Conservation (phyloP, 2,888 invertebrate genomes). For the Parelbella ahira region DNA sequence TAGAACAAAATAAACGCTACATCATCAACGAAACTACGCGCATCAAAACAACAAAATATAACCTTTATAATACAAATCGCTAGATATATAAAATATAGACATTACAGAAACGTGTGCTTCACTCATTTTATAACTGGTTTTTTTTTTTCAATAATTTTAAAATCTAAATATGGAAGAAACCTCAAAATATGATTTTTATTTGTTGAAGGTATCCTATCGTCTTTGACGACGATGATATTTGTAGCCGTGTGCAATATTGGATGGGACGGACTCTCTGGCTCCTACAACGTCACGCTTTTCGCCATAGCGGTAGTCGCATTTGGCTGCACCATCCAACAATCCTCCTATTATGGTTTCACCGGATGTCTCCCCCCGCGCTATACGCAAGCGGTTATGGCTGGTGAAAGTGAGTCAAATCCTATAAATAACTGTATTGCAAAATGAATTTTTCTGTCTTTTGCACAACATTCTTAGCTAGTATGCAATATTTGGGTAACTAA, state of each 20-base stretch:
- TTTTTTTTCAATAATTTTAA: too few species aligned
- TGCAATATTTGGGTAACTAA: too few species aligned
- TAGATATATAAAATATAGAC: too few species aligned
- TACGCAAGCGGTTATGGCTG: conserved; percentile 97
- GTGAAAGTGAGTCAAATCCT: conserved; percentile 86
- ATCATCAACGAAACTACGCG: too few species aligned
- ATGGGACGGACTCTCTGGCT: conserved; percentile 89
- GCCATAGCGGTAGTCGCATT: conserved; percentile 93
- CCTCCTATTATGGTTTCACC: conserved; percentile 96
- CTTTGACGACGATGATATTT: conserved; percentile 89
- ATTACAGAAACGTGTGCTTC: too few species aligned
- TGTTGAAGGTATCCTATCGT: conserved; percentile 86
- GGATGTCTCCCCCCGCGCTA: conserved; percentile 94
- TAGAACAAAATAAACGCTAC: too few species aligned
- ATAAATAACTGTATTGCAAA: too few species aligned
- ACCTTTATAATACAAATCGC: too few species aligned
- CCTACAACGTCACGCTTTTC: conserved; percentile 90
- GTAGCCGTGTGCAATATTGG: conserved; percentile 93
- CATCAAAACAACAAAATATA: too few species aligned
- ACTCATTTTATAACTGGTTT: too few species aligned
- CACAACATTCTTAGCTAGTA: too few species aligned
- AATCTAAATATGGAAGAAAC: too few species aligned
- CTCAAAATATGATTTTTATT: background rate
- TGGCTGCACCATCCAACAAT: conserved; percentile 96
- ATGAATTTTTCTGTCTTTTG: background rate